Conservation (phyloP, 1,140 invertebrate genomes). For the Lepidurus couesii region DNA sequence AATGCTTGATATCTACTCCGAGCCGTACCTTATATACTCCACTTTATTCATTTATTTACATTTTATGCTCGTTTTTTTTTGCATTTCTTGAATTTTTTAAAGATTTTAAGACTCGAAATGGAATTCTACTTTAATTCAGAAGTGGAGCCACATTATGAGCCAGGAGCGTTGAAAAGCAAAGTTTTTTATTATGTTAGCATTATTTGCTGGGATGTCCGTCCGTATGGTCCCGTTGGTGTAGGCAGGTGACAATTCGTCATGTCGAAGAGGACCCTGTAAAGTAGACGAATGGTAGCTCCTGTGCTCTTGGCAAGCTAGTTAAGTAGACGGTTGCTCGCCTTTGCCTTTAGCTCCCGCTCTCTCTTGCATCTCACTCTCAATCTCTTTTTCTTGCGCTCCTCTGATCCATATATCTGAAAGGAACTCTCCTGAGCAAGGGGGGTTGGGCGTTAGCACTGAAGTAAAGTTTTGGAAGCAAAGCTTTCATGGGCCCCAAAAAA, state of each 20-base stretch:
- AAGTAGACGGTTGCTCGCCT: neutral
- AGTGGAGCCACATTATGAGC: too few species aligned
- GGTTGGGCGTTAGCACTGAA: too few species aligned
- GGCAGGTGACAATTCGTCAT: slow-evolving; percentile 21
- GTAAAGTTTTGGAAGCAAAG: neutral
- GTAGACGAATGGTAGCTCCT: slow-evolving; percentile 14
- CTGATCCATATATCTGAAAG: neutral
- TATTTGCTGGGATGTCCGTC: neutral
- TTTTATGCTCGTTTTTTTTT: too few species aligned
- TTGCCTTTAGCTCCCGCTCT: slow-evolving; percentile 1
- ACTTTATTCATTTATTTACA: too few species aligned
- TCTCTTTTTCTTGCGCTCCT: slow-evolving; percentile 1
- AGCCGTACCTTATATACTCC: too few species aligned
- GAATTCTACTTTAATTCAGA: too few species aligned
- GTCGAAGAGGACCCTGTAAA: slow-evolving; percentile 5
- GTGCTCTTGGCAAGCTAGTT: slow-evolving; percentile 18
- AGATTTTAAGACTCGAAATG: too few species aligned
- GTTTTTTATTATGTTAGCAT: too few species aligned
- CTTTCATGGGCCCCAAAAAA: neutral
- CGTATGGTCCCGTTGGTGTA: slow-evolving; percentile 8
- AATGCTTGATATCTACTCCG: too few species aligned
- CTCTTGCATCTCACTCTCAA: neutral
- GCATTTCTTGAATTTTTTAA: too few species aligned
- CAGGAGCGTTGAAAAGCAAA: too few species aligned
- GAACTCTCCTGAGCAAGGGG: neutral